Conservation (phyloP, 2,888 invertebrate species). For the Macrophya annulata region DNA sequence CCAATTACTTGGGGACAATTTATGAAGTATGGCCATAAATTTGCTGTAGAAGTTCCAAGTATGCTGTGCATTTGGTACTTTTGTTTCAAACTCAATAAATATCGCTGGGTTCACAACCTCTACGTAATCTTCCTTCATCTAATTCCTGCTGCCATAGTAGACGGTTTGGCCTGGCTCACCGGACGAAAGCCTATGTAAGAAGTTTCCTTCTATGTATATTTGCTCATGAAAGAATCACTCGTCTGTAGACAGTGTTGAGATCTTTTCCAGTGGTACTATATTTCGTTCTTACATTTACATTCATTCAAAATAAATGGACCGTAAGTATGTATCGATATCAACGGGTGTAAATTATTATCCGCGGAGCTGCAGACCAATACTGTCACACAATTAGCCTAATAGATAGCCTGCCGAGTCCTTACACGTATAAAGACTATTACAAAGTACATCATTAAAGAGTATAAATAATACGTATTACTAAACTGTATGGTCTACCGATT, state of each 20-base stretch:
- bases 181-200: conserved; percentile 82
- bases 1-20: conserved; percentile 90
- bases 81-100: conserved; percentile 82
- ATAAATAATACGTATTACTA: neutral
- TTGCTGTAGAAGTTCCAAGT: conserved; percentile 82
- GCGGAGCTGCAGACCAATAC: neutral
- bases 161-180: conserved; percentile 75
- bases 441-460: too few species aligned
- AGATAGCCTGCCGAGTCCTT: too few species aligned
- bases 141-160: conserved; percentile 83
- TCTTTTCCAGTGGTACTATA: too few species aligned
- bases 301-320: neutral
- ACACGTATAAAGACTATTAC: too few species aligned
- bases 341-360: neutral
- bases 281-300: too few species aligned
- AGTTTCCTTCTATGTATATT: neutral
- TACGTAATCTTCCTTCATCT: conserved; percentile 82
- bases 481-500: neutral
- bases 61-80: conserved; percentile 85
- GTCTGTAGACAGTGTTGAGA: too few species aligned
- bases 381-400: neutral
- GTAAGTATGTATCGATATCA: too few species aligned
- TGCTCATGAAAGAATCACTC: neutral
- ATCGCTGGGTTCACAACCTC: conserved; percentile 81
- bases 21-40: conserved; percentile 80